These are phyloP conservation scores for Carpatolechia fugitivella DNA, from an alignment of 2,888 invertebrate genomes.

Conservation along the genomic window DNA sequence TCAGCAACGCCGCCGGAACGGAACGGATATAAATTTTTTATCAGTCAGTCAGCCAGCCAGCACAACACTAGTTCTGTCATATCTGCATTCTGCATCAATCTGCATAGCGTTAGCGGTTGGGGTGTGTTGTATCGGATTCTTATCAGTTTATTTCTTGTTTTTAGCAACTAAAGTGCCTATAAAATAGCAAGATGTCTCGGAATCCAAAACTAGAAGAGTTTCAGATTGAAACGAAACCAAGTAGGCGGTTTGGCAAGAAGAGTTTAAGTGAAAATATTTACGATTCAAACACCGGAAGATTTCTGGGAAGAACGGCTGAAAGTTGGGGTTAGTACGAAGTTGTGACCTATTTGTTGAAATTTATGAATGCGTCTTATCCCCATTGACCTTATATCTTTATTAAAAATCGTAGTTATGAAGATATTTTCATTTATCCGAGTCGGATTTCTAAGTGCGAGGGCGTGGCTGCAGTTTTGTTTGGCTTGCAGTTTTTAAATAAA, in stretches of 20 bases:
- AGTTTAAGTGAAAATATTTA: constrained; percentile 51
- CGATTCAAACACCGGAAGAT: constrained; percentile 61
- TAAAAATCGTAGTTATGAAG: neutral
- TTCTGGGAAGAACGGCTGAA: constrained; percentile 69
- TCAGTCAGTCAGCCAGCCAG: neutral
- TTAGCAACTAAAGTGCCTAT: constrained; percentile 24
- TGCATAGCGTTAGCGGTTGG: constrained; percentile 26
- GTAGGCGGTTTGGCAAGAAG: constrained; percentile 35
- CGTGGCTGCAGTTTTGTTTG: constrained; percentile 22
- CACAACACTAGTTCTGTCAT: constrained; percentile 4
- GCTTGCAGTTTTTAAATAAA: neutral
- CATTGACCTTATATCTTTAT: neutral
- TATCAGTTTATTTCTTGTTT: constrained; percentile 28
- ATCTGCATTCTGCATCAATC: no score
- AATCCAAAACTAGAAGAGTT: constrained; percentile 62
- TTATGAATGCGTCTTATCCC: neutral
- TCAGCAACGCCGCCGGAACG: no score
- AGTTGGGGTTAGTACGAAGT: constrained; percentile 74
- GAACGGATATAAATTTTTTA: no score
- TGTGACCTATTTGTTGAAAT: constrained; percentile 2
- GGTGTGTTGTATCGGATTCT: constrained; percentile 23
- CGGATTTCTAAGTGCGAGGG: constrained; percentile 14
- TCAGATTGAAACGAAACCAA: constrained; percentile 55
- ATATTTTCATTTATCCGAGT: neutral
- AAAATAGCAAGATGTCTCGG: constrained; percentile 42